Percentiles rank a stretch among this genome's conserved stretches.
Conservation (phyloP, 2,797 vertebrate genomes). For the Pseudocheirus occidentalis region DNA sequence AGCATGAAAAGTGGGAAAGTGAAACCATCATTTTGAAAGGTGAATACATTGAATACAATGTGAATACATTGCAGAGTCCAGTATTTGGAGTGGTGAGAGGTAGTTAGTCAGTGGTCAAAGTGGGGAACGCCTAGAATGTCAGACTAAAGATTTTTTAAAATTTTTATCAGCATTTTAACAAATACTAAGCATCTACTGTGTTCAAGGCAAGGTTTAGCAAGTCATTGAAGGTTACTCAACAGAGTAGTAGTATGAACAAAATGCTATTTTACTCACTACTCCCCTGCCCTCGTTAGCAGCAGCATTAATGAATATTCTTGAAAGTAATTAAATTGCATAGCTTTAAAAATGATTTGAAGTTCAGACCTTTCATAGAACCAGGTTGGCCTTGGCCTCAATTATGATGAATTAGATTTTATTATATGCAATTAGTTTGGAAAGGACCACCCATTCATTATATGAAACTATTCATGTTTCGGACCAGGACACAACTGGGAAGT, state of each 20-base stretch:
- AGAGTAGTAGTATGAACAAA: neutral
- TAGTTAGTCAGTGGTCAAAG: neutral
- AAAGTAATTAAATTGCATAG: conserved; percentile 23
- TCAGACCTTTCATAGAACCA: conserved; percentile 14
- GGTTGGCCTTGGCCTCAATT: conserved; percentile 26
- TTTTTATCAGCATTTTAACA: neutral
- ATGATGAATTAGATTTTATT: conserved; percentile 31
- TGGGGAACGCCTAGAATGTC: neutral
- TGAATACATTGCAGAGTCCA: neutral
- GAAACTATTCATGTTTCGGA: conserved; percentile 20
- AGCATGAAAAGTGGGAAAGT: neutral
- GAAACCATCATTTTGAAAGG: neutral
- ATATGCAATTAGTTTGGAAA: conserved; percentile 22
- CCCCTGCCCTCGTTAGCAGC: neutral
- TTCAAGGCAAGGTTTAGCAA: neutral
- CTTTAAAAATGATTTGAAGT: conserved; percentile 7
- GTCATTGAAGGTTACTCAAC: neutral
- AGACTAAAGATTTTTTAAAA: neutral
- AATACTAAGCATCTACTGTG: neutral
- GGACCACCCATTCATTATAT: conserved; percentile 13
- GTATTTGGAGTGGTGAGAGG: neutral
- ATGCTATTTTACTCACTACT: neutral
- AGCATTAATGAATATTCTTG: neutral
- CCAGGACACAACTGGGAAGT: conserved; percentile 12
- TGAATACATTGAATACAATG: neutral